phyloP scores from a whole-genome alignment of 2,113 vertebrate species.

The Coryphaenoides rupestris region DNA sequence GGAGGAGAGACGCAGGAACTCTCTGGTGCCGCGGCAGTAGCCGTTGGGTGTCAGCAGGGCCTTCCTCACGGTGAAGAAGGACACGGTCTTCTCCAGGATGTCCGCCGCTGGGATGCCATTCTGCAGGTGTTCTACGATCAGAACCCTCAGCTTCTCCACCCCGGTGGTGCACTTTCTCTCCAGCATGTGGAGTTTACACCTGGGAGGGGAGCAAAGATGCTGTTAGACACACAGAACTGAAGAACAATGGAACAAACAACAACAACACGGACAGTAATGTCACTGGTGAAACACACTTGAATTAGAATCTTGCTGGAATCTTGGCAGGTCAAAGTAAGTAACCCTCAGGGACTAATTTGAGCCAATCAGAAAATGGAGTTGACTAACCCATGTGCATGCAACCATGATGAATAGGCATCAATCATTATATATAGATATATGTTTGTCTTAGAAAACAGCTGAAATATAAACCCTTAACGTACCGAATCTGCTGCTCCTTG shows the following conservation, averaged over 20 bases:
- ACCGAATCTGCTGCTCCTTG: constrained; percentile 71
- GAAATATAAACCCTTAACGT: constrained; percentile 4
- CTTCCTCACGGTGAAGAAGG: constrained; percentile 69
- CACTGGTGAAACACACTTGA: background rate
- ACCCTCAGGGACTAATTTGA: background rate
- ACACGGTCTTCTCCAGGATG: constrained; percentile 71
- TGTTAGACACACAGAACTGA: background rate
- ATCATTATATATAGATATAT: background rate
- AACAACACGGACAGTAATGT: background rate
- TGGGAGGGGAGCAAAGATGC: constrained; percentile 32
- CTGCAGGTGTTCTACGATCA: constrained; percentile 64
- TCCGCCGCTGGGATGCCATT: constrained; percentile 62
- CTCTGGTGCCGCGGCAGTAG: constrained; percentile 69
- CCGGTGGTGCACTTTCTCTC: constrained; percentile 67
- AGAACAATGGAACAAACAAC: background rate
- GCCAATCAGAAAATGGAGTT: background rate
- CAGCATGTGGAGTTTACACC: constrained; percentile 69
- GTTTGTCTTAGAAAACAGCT: background rate
- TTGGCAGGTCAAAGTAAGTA: background rate
- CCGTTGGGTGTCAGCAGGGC: constrained; percentile 63
- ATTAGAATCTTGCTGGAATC: background rate
- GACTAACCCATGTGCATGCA: background rate
- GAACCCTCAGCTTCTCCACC: constrained; percentile 67
- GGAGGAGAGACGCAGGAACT: constrained; percentile 67
- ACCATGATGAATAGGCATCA: background rate